Conservation (phyloP, 2,113 vertebrate genomes). For the Serinus canaria region DNA sequence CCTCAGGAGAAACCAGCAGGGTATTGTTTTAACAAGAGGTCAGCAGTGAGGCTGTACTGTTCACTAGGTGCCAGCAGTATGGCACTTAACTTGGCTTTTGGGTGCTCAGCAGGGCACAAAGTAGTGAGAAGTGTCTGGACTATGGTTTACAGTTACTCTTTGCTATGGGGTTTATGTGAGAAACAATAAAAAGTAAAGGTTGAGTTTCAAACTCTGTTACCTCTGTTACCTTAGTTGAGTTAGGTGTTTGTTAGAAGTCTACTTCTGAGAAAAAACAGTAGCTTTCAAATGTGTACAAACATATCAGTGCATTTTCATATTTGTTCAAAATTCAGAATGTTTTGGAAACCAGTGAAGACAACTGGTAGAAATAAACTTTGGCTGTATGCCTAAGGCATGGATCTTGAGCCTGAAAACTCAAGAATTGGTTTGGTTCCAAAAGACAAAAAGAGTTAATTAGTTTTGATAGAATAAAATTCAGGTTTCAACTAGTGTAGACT, state of each 20-base stretch:
- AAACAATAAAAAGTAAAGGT: not conserved
- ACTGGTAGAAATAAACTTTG: not conserved
- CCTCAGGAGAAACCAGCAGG: not conserved
- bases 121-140: not conserved
- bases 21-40: not conserved
- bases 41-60: rapidly evolving
- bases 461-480: not conserved
- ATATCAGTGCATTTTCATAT: not conserved
- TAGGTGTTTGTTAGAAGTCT: not conserved
- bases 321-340: not conserved
- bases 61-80: not conserved
- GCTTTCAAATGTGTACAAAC: not conserved
- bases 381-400: not conserved
- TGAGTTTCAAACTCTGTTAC: not conserved
- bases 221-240: not conserved
- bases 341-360: not conserved
- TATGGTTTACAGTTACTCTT: not conserved
- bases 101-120: not conserved
- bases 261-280: not conserved
- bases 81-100: rapidly evolving
- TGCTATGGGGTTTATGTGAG: not conserved
- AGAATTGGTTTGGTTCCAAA: not conserved
- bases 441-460: not conserved
- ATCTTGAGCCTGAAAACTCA: not conserved
- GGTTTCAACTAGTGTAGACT: not conserved